A percentile compares a stretch with the other conserved stretches of the same genome.
These are phyloP conservation scores for Timandra comae DNA, from an alignment of 2,888 invertebrate species.

Conservation along the genomic window DNA sequence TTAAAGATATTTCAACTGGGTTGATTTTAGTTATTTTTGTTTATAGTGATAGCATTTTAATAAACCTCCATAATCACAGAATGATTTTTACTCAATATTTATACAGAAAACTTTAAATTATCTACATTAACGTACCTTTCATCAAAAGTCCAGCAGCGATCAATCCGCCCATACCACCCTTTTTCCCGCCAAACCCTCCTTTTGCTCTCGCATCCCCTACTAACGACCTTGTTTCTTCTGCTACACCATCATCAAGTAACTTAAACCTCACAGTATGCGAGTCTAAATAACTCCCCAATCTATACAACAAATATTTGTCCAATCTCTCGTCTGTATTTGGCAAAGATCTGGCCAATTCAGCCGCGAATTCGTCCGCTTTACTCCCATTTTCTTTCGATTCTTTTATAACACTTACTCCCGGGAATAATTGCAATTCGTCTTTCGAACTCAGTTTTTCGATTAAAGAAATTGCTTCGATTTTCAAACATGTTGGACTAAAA, in stretches of 20 bases:
- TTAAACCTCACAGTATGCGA: constrained; percentile 84
- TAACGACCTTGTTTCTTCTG: constrained; percentile 75
- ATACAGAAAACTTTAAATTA: too few relatives aligned
- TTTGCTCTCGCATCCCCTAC: constrained; percentile 73
- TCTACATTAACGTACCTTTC: constrained; percentile 74
- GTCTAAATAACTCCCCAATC: constrained; percentile 82
- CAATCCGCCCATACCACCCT: constrained; percentile 70
- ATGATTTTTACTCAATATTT: too few relatives aligned
- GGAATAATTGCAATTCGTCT: constrained; percentile 39
- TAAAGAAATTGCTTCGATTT: constrained; percentile 43
- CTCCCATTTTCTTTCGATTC: constrained; percentile 73
- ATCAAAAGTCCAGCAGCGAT: constrained; percentile 78
- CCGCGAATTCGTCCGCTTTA: constrained; percentile 82
- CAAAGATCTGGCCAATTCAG: constrained; percentile 83
- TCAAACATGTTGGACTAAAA: constrained; percentile 42
- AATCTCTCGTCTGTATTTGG: constrained; percentile 86
- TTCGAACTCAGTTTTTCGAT: constrained; percentile 42
- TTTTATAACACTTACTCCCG: constrained; percentile 79
- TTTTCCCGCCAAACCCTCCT: constrained; percentile 67
- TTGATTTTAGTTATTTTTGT: too few relatives aligned
- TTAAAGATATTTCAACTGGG: too few relatives aligned
- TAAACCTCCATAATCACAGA: too few relatives aligned
- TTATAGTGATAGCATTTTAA: too few relatives aligned
- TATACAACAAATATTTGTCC: constrained; percentile 84
- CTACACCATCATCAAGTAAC: constrained; percentile 79